Evolutionary conservation across 2,113 vertebrate species (phyloP), one percentile per base, ranked within the genome.

Genomic region (Rhinopomastus cyanomelas): DNA sequence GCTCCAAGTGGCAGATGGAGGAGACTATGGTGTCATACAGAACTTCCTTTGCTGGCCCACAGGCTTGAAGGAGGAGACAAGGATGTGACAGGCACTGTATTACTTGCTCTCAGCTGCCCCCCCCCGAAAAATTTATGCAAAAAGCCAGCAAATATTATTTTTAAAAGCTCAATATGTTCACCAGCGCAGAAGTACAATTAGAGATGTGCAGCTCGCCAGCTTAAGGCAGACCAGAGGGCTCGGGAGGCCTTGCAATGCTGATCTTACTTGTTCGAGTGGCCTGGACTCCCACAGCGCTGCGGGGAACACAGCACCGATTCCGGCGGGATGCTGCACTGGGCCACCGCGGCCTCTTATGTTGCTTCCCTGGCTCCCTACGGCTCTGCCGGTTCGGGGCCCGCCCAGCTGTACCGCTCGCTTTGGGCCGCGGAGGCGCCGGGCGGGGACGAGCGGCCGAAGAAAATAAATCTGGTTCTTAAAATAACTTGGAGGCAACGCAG

Each of bases 1-100:
- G 51, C 71, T 90, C 71, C 4, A 57, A 69, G 79, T 26, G 51
- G 85, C 82, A 66, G 88, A 82, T 73, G 85, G 90, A 87, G 76
- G 75, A 77, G 69, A n/a, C 49, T 10, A 23, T 71, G 11, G 44
- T 66, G 64, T 85, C 72, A 30, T 9, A 9, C 1, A 39, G 72
- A 85, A 46, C 92, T 84, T 75, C 71, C 67, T 82, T 49, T 37
- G 71, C 65, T 51, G 78, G n/a, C 56, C 5, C 10, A 23, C 9
- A 15, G 52, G 53, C 81, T 51, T 16, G 16, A 16, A 4, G 48
- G 30, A n/a, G 39, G 60, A 69, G 65, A 53, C 8, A 65, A 62
- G 17, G 61, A 20, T 82, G 46, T 88, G 86, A 72, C 59, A 73
- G 62, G 66, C 10, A 3, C 62, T 60, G 53, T 75, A 22, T 42